Base-by-base conservation (phyloP, 2,888 invertebrate species). In the Thera obeliscata region DNA sequence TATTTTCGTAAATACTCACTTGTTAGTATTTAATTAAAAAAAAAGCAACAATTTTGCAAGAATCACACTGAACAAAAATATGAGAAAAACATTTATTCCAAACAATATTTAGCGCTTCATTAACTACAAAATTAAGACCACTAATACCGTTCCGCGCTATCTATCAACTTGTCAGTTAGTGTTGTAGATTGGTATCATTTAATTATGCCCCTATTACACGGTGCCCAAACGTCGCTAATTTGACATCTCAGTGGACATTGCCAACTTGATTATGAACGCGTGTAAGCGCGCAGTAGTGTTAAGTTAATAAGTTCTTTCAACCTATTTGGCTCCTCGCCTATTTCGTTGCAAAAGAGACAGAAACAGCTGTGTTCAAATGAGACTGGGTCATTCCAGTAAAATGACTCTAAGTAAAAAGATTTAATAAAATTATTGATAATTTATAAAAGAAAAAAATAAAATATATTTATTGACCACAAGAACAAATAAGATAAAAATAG, bases 131-230 rank as follows among this genome's bases (percentile, higher is more conserved):
- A 38, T 11, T 36, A 52, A 33, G 48, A 54, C 56, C 38, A 6
- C 48, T 61, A 46, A 46, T 49, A 61, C 41, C 52, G 33, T 54
- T 58, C 56, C 61, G 11, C 56, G 43, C 49, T 63, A 67, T 68
- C 56, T 57, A 48, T 50, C 64, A 60, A 54, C n/a, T 43, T 65
- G 65, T 62, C 68, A 64, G 69, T 70, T 22, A 22, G 22, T 22
- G 22, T 22, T 68, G 63, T 48, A 57, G 75, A 76, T 76, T 76
- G 62, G 67, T 77, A 79, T 81, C 77, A 78, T 76, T 77, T 74
- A 78, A 81, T 81, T 81, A 81, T 55, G 62, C 64, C 58, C 59
- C 63, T 71, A 74, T 78, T 78, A 78, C 73, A 67, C 72, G 61
- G 65, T 61, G 61, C 65, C 64, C 71, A 61, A 66, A 61, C 58